Conservation (phyloP, 2,888 invertebrate genomes). For the Drosophila percnosoma region DNA sequence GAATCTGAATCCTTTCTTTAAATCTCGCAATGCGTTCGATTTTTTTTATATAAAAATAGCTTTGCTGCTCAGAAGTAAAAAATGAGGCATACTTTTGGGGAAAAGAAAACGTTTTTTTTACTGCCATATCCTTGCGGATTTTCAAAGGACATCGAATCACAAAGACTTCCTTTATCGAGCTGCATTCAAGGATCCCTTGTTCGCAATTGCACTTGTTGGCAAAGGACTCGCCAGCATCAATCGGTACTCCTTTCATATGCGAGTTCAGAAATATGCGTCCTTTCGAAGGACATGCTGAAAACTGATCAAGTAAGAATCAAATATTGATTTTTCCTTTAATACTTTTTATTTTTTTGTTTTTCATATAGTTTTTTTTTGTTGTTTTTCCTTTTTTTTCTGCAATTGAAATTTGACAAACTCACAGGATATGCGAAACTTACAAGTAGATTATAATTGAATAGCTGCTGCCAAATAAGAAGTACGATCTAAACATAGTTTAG, state of each 20-base stretch:
- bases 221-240: not conserved
- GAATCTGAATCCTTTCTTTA: too few species aligned
- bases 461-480: slow-evolving; percentile 44
- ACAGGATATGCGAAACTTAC: slow-evolving; percentile 60
- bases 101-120: too few species aligned
- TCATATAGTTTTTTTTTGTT: slow-evolving; percentile 43
- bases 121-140: not conserved
- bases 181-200: not conserved
- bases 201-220: not conserved
- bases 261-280: not conserved
- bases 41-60: not conserved
- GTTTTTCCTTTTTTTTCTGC: slow-evolving; percentile 27
- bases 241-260: not conserved
- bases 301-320: not conserved
- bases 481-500: slow-evolving; percentile 41
- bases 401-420: slow-evolving; percentile 59
- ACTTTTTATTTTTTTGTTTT: slow-evolving; percentile 50
- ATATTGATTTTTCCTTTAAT: slow-evolving; percentile 38
- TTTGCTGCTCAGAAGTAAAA: not conserved
- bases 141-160: not conserved
- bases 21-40: not conserved
- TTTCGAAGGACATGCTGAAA: not conserved
- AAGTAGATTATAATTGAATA: slow-evolving; percentile 55
- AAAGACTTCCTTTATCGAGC: not conserved
- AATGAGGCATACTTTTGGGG: not conserved